Evolutionary conservation across 2,113 vertebrate genomes (phyloP), one percentile per base, ranked within the genome.

Genomic region (Myotis davidii): DNA sequence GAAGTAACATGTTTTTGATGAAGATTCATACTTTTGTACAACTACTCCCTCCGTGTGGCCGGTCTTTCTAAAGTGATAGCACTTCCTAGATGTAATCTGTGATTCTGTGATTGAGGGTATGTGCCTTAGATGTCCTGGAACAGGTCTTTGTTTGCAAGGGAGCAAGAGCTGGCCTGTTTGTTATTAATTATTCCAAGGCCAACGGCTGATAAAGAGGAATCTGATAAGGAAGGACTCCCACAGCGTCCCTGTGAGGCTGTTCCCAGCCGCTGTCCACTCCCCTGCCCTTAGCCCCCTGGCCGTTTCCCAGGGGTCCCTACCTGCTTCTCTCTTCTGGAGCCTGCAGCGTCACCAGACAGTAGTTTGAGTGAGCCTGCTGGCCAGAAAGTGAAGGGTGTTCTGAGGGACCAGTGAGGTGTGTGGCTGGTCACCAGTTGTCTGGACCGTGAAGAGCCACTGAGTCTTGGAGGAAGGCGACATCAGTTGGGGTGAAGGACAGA

Each of bases 141-240:
- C 6, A 95, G 50, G 83, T 79, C n/a, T 89, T 91, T 69, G 18
- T 96, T 77, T 90, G 72, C 56, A 61, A 90, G 67, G 20, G 37
- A 88, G 69, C 48, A 69, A 65, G 56, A 87, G 59, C 32, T 52
- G 27, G 34, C 20, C 61, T 79, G 25, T 90, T 67, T 85, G 29
- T 56, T 72, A 50, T 52, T 90, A 78, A 84, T 85, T 48, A 78
- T 76, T 56, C 50, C 39, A 83, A 69, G 50, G 69, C 45, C 5
- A 6, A 8, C 50, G 12, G 10, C 52, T 70, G 52, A 10, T 54
- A 79, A 79, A 83, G 17, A 85, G 23, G 73, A 37, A 85, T 81
- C 77, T 78, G 81, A 39, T 52, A 64, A 82, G 17, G 56, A 23
- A 82, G 17, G 56, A 23, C 45, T 20, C 34, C 72, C 48, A 81